These are phyloP conservation scores for Halcyon chelicuti DNA, from an alignment of 2,797 vertebrate species.

Conservation along the genomic window DNA sequence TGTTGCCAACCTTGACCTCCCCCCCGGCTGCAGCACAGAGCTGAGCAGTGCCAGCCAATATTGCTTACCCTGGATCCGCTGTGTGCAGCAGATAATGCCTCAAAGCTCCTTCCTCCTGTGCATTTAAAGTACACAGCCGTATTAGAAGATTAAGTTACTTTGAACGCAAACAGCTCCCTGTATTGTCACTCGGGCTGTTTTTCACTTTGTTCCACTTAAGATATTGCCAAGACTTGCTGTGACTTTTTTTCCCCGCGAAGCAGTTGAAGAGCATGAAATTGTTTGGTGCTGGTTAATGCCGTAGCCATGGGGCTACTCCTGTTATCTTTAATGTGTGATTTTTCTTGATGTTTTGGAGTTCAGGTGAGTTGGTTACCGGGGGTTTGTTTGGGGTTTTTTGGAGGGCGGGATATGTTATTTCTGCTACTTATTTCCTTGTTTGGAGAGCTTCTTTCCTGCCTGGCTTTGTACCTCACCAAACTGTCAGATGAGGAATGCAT, in stretches of 20 bases:
- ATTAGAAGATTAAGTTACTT: slow-evolving; percentile 58
- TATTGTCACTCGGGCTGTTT: not conserved
- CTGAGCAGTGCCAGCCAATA: not conserved
- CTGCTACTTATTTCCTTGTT: not conserved
- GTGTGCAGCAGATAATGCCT: slow-evolving; percentile 49
- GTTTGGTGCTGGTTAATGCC: not conserved
- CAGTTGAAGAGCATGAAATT: slow-evolving; percentile 13
- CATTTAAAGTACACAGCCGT: slow-evolving; percentile 6
- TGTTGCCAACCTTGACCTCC: not conserved
- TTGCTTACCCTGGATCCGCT: not conserved
- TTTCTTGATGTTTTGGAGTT: not conserved
- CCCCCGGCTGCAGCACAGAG: accelerated
- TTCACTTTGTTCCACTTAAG: slow-evolving; percentile 47
- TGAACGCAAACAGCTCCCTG: not conserved
- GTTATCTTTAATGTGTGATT: not conserved
- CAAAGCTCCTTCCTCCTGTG: slow-evolving; percentile 59
- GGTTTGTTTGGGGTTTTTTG: not conserved
- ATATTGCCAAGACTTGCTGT: not conserved
- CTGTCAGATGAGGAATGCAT: slow-evolving; percentile 21
- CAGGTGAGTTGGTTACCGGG: not conserved
- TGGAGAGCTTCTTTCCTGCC: not conserved
- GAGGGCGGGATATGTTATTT: accelerated
- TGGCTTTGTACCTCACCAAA: not conserved
- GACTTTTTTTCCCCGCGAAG: not conserved
- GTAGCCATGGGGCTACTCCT: not conserved